Evolutionary conservation across 2,888 invertebrate species (phyloP).

Genomic region (Trileptium ribeirensis): DNA sequence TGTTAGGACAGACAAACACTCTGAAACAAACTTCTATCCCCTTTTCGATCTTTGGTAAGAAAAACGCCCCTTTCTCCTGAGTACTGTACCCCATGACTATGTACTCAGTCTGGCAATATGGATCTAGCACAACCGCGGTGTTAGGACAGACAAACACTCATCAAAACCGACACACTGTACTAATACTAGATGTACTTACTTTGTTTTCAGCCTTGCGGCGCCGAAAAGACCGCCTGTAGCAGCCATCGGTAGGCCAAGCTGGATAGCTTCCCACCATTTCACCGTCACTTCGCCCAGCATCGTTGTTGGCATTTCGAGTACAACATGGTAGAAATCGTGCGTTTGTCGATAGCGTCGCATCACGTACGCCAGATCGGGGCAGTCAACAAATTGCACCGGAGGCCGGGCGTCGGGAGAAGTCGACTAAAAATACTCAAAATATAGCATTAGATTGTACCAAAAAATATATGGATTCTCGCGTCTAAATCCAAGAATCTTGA

Average conservation of each 20-base stretch:
- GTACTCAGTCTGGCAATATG: background rate
- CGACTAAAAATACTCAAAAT: constrained; percentile 58
- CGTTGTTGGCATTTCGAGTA: constrained; percentile 83
- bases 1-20: no score
- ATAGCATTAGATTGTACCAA: background rate
- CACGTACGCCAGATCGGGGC: constrained; percentile 81
- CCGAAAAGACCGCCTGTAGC: constrained; percentile 85
- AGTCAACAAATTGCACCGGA: constrained; percentile 81
- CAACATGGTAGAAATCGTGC: constrained; percentile 87
- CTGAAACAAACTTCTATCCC: no score
- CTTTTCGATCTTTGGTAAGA: no score
- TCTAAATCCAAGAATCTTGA: no score
- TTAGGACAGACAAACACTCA: background rate
- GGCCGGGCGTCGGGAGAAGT: constrained; percentile 86
- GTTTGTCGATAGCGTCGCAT: constrained; percentile 95
- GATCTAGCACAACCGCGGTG: background rate
- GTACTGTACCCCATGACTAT: background rate
- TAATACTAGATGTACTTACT: constrained; percentile 56
- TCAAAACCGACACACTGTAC: background rate
- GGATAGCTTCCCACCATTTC: constrained; percentile 95
- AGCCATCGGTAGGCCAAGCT: constrained; percentile 91
- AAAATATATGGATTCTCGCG: background rate
- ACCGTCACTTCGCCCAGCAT: constrained; percentile 84
- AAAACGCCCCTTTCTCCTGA: no score
- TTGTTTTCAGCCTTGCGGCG: constrained; percentile 73